Evolutionary conservation across 1,140 invertebrate species (phyloP).

Genomic region (Brachionus sp.): DNA sequence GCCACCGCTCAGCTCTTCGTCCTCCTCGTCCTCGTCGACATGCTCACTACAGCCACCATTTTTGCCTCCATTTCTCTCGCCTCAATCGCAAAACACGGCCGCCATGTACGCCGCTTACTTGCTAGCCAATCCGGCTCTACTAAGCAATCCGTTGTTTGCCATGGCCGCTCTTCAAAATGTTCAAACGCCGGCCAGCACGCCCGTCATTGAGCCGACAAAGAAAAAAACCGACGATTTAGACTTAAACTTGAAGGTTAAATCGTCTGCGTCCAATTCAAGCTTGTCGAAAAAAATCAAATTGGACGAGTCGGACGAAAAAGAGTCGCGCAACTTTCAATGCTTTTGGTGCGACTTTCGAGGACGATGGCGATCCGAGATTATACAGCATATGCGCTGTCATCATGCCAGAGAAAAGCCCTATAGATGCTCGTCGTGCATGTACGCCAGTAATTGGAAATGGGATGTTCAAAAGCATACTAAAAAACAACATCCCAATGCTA

Average conservation of each 20-base stretch:
- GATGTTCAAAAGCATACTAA: slow-evolving; percentile 51
- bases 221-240: neutral
- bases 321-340: slow-evolving; percentile 48
- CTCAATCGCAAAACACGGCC: slow-evolving; percentile 5
- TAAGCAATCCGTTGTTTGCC: neutral
- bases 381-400: slow-evolving; percentile 60
- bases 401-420: slow-evolving; percentile 58
- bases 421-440: slow-evolving; percentile 56
- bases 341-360: slow-evolving; percentile 56
- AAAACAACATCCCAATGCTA: slow-evolving; percentile 41
- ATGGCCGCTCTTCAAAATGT: slow-evolving; percentile 9
- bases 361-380: slow-evolving; percentile 59
- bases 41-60: neutral
- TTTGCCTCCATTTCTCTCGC: neutral
- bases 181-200: neutral
- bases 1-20: neutral
- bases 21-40: neutral
- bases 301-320: neutral
- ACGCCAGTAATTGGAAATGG: slow-evolving; percentile 60
- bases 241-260: neutral
- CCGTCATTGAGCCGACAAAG: neutral
- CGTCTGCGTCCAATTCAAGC: neutral
- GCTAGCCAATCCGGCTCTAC: neutral
- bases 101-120: slow-evolving; percentile 29
- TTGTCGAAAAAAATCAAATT: neutral